Evolutionary conservation across 2,797 vertebrate genomes (phyloP).

Genomic region (Champsocephalus gunnari): DNA sequence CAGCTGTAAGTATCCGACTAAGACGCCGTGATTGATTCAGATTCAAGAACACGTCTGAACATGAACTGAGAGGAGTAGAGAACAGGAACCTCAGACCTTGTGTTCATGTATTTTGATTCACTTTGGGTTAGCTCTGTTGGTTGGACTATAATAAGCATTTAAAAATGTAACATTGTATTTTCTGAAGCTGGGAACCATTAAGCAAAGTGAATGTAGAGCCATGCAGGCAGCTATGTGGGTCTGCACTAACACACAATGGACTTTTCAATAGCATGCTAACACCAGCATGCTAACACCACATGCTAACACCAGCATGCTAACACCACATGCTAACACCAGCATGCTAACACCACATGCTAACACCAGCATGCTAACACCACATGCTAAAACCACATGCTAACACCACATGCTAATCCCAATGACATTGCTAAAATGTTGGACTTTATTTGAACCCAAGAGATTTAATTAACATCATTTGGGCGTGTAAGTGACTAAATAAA

Average conservation of each 20-base stretch:
- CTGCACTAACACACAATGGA: not conserved
- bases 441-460: not conserved
- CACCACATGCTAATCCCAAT: not conserved
- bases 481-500: not conserved
- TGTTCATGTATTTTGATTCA: not conserved
- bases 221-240: not conserved
- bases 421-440: not conserved
- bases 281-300: not conserved
- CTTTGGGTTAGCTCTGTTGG: not conserved
- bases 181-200: not conserved
- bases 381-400: not conserved
- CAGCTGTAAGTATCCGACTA: constrained; percentile 48
- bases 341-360: not conserved
- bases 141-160: not conserved
- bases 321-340: not conserved
- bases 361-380: not conserved
- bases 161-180: not conserved
- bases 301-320: not conserved
- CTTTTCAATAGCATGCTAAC: not conserved
- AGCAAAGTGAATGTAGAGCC: not conserved
- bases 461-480: not conserved
- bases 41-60: constrained; percentile 2
- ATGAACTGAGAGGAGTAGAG: not conserved
- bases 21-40: not conserved
- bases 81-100: not conserved